phyloP scores from a whole-genome alignment of 2,888 invertebrate species.

The Dyspetes luteomarginatus region DNA sequence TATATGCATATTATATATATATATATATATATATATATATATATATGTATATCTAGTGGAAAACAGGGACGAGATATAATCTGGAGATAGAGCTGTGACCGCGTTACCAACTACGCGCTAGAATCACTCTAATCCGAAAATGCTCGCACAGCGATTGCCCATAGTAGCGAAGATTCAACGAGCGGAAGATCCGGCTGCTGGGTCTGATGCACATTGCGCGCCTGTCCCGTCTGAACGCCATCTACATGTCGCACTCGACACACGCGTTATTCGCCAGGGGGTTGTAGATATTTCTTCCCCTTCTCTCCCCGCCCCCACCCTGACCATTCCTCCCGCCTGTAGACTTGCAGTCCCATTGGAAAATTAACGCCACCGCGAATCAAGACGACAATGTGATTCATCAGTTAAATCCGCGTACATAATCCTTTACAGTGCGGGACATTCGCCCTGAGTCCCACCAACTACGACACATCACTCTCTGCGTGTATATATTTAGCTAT shows the following conservation, averaged over 20 bases:
- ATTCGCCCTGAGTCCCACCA: slow-evolving; percentile 70
- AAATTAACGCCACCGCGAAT: slow-evolving; percentile 83
- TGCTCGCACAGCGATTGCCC: slow-evolving; percentile 47
- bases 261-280: slow-evolving; percentile 53
- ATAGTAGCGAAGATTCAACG: slow-evolving; percentile 62
- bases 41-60: no score
- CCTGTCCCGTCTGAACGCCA: slow-evolving; percentile 40
- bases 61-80: slow-evolving; percentile 36
- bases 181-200: slow-evolving; percentile 66
- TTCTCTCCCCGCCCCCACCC: slow-evolving; percentile 28
- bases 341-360: slow-evolving; percentile 65
- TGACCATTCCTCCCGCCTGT: not conserved
- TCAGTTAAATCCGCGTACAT: slow-evolving; percentile 84
- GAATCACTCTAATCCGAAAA: slow-evolving; percentile 66
- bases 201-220: slow-evolving; percentile 34
- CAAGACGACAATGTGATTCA: slow-evolving; percentile 84
- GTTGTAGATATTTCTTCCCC: slow-evolving; percentile 16
- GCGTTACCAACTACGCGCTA: slow-evolving; percentile 10
- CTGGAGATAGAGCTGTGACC: slow-evolving; percentile 44
- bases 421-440: slow-evolving; percentile 82
- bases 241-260: slow-evolving; percentile 47
- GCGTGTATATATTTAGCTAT: slow-evolving; percentile 43
- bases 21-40: no score
- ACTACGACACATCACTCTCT: slow-evolving; percentile 40
- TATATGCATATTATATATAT: no score